Conservation (phyloP, 2,888 invertebrate genomes). For the Halictus ligatus region DNA sequence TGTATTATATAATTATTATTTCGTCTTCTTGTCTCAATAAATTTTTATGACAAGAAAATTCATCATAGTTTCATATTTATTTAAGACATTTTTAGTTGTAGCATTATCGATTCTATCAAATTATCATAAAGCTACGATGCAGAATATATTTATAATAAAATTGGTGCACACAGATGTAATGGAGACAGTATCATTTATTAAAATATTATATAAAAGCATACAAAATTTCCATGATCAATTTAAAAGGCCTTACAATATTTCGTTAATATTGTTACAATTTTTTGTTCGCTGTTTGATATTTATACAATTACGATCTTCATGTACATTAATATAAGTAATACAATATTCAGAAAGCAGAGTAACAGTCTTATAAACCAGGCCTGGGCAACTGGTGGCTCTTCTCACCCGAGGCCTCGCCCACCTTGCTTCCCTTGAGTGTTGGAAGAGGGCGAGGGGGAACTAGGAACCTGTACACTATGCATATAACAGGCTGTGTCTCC, state of each 20-base stretch:
- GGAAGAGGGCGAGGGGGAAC: background rate
- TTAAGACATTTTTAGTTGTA: background rate
- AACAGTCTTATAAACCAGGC: background rate
- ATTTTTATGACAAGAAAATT: slow-evolving; percentile 26
- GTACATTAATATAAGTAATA: background rate
- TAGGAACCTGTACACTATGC: background rate
- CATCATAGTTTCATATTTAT: slow-evolving; percentile 3
- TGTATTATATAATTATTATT: slow-evolving; percentile 20
- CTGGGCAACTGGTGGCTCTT: background rate
- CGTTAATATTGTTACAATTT: background rate
- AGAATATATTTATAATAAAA: background rate
- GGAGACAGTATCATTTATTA: slow-evolving; percentile 31
- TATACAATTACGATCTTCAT: background rate
- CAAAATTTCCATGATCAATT: background rate
- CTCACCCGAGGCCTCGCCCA: background rate
- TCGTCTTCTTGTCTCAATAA: slow-evolving; percentile 38
- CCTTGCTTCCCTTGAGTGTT: background rate
- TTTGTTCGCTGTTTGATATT: background rate
- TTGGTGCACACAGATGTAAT: background rate
- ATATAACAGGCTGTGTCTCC: background rate
- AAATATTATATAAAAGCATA: slow-evolving; percentile 26
- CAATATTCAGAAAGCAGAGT: slow-evolving; percentile 18
- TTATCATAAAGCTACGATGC: background rate
- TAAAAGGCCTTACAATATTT: background rate
- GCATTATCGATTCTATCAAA: background rate